Evolutionary conservation across 1,140 invertebrate species (phyloP).

Genomic region (Drosophila tristis): DNA sequence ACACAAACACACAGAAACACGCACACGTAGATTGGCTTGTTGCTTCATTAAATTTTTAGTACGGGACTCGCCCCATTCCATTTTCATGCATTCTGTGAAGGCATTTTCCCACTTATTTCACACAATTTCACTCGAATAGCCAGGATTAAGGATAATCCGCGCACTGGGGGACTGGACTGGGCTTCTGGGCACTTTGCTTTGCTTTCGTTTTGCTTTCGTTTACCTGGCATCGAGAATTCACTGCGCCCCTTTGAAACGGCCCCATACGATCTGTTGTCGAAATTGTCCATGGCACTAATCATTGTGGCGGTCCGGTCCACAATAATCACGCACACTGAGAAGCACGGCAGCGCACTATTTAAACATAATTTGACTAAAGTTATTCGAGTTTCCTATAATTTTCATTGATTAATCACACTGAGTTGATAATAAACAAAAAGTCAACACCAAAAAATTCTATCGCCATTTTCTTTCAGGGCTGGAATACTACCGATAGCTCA

Average conservation of each 20-base stretch:
- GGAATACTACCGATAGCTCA: slow-evolving; percentile 33
- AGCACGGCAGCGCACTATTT: slow-evolving; percentile 45
- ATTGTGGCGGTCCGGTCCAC: slow-evolving; percentile 55
- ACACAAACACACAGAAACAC: slow-evolving; percentile 13
- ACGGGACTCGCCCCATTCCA: slow-evolving; percentile 1
- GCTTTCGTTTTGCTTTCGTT: slow-evolving; percentile 15
- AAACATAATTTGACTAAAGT: slow-evolving; percentile 45
- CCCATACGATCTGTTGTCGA: slow-evolving; percentile 80
- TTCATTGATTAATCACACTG: slow-evolving; percentile 67
- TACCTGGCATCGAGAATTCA: slow-evolving; percentile 83
- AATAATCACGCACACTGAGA: slow-evolving; percentile 33
- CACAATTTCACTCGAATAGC: too few relatives aligned
- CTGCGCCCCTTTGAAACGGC: slow-evolving; percentile 80
- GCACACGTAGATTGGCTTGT: slow-evolving; percentile 57
- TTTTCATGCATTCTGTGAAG: neutral
- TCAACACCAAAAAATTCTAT: slow-evolving; percentile 58
- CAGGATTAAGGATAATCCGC: too few relatives aligned
- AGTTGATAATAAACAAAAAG: slow-evolving; percentile 57
- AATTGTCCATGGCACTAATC: slow-evolving; percentile 83
- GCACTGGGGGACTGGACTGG: neutral
- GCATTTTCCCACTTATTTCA: too few relatives aligned
- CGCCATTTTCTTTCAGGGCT: slow-evolving; percentile 55
- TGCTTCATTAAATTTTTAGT: slow-evolving; percentile 52
- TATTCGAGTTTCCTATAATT: slow-evolving; percentile 35
- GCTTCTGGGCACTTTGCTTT: neutral